Percentiles rank a stretch among this genome's conserved stretches.
Conservation (phyloP, 2,797 vertebrate genomes). For the Sandelia bainsii region DNA sequence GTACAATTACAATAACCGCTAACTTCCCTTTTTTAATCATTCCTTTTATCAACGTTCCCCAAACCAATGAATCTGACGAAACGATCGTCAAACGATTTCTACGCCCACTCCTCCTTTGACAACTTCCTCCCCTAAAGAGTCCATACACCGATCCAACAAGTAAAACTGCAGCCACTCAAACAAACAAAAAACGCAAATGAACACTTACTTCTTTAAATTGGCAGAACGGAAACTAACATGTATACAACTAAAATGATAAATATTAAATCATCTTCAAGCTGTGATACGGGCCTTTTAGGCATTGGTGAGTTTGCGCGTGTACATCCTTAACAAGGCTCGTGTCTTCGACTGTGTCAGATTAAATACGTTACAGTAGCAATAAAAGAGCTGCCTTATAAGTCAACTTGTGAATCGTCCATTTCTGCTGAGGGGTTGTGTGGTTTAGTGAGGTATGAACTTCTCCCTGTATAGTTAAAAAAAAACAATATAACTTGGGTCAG, state of each 20-base stretch:
- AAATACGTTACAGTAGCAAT: constrained; percentile 80
- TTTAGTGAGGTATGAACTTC: constrained; percentile 80
- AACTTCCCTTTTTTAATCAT: constrained; percentile 69
- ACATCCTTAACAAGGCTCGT: constrained; percentile 41
- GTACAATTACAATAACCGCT: constrained; percentile 15
- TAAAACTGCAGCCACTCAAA: constrained; percentile 39
- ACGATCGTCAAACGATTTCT: constrained; percentile 25
- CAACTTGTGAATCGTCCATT: constrained; percentile 52
- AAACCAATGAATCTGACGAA: constrained; percentile 1
- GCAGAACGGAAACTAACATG: constrained; percentile 74
- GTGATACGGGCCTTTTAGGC: constrained; percentile 59
- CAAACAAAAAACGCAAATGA: constrained; percentile 15
- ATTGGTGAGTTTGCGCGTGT: constrained; percentile 43
- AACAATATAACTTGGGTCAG: constrained; percentile 36
- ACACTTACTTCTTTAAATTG: constrained; percentile 37
- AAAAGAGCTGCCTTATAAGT: constrained; percentile 82
- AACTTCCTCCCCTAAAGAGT: constrained; percentile 14
- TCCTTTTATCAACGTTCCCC: constrained; percentile 41
- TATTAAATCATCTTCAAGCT: constrained; percentile 69
- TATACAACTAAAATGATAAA: constrained; percentile 78
- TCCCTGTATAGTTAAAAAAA: constrained; percentile 45
- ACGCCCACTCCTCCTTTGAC: constrained; percentile 11
- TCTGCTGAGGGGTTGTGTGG: constrained; percentile 55
- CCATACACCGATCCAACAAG: constrained; percentile 31
- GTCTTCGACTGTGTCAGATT: constrained; percentile 49